phyloP scores from a whole-genome alignment of 2,797 vertebrate genomes.

The Sebastes iracundus region DNA sequence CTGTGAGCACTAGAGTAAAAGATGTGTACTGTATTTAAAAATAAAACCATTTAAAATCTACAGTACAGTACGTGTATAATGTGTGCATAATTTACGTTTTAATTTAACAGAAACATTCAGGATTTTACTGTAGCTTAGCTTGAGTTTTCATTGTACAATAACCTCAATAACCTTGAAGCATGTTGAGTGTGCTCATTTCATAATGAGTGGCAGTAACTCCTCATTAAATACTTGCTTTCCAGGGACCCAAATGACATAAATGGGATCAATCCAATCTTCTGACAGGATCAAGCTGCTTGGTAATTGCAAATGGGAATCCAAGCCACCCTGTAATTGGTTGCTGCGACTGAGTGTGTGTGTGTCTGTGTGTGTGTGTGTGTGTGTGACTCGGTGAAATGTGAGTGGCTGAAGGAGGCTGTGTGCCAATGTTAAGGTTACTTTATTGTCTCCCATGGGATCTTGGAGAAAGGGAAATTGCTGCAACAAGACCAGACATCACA shows the following conservation, averaged over 20 bases:
- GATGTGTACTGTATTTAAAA: not conserved
- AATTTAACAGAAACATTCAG: not conserved
- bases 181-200: constrained; percentile 63
- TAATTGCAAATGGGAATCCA: constrained; percentile 75
- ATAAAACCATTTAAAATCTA: not conserved
- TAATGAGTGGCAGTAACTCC: constrained; percentile 64
- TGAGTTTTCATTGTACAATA: not conserved
- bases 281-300: constrained; percentile 71
- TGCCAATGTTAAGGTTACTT: not conserved
- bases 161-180: constrained; percentile 60
- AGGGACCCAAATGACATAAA: constrained; percentile 74
- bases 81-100: not conserved
- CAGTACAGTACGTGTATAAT: not conserved
- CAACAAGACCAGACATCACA: not conserved
- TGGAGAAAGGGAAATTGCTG: not conserved
- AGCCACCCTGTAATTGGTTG: constrained; percentile 55
- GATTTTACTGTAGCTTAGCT: not conserved
- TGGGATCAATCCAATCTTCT: constrained; percentile 77
- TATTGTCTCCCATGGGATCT: not conserved
- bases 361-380: not conserved
- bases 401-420: not conserved
- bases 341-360: not conserved
- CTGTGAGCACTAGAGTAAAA: not conserved
- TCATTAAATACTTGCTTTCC: constrained; percentile 73
- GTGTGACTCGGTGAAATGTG: not conserved